Percentiles rank a stretch among this genome's conserved stretches.
Conservation (phyloP, 2,797 vertebrate species). For the Ataeniobius toweri region DNA sequence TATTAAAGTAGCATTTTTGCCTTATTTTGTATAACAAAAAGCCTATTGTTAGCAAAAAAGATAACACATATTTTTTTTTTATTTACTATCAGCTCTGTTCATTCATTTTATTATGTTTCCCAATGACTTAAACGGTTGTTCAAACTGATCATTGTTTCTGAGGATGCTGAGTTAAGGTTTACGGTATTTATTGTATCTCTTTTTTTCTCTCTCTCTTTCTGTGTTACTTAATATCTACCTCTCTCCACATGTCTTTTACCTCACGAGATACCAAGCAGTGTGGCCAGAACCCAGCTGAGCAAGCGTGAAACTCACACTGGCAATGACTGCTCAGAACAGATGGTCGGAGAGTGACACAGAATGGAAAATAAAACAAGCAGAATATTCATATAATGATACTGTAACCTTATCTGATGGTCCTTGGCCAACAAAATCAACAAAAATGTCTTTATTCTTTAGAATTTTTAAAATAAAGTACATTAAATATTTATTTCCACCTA, state of each 20-base stretch:
- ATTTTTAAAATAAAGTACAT: neutral
- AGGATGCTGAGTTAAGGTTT: no score
- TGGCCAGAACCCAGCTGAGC: constrained; percentile 45
- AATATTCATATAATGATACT: constrained; percentile 3
- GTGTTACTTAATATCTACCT: constrained; percentile 6
- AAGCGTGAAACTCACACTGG: constrained; percentile 56
- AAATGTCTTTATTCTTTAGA: neutral
- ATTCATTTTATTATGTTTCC: neutral
- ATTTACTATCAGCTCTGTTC: neutral
- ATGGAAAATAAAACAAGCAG: neutral
- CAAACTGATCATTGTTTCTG: neutral
- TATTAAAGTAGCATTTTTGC: neutral
- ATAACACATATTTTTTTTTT: neutral
- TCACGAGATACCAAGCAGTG: constrained; percentile 40
- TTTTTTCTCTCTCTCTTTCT: constrained; percentile 7
- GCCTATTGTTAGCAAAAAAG: neutral
- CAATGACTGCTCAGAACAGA: constrained; percentile 47
- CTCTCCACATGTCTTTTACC: constrained; percentile 22
- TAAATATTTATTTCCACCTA: neutral
- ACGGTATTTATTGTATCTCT: neutral
- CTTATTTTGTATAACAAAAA: neutral
- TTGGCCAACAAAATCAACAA: neutral
- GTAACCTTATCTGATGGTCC: neutral
- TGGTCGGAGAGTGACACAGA: constrained; percentile 40
- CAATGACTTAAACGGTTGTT: neutral